A percentile compares a stretch with the other conserved stretches of the same genome.
Conservation (phyloP, 2,113 vertebrate genomes). For the Neodon shergylaensis region DNA sequence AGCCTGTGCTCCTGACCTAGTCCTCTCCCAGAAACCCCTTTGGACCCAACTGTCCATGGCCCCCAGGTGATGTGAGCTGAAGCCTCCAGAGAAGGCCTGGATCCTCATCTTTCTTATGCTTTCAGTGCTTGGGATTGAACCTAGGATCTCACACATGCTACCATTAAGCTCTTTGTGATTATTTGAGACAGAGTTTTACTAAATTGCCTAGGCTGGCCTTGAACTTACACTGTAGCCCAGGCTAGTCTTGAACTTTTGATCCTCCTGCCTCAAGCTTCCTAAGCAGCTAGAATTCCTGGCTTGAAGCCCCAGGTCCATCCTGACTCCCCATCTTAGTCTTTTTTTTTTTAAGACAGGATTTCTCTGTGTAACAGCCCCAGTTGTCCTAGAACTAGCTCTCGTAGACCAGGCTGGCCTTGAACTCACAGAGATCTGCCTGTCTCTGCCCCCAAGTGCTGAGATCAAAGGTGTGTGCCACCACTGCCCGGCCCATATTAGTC, state of each 20-base stretch:
- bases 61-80: neutral
- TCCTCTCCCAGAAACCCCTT: neutral
- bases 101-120: neutral
- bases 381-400: too few relatives aligned
- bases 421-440: too few relatives aligned
- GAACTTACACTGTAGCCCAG: neutral
- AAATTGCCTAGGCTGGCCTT: neutral
- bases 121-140: neutral
- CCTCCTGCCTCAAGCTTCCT: neutral
- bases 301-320: neutral
- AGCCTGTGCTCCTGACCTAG: neutral
- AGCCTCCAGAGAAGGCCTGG: neutral
- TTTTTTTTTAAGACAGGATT: too few relatives aligned
- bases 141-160: neutral
- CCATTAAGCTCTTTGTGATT: neutral
- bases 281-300: neutral
- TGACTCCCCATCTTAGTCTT: neutral
- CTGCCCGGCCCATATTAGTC: too few relatives aligned
- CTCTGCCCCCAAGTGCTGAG: too few relatives aligned
- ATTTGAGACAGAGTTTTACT: neutral
- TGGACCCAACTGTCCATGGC: neutral
- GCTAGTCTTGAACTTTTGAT: neutral
- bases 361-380: too few relatives aligned
- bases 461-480: too few relatives aligned
- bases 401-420: too few relatives aligned